These are phyloP conservation scores for Hirtodrosophila trivittata DNA, from an alignment of 2,888 invertebrate species.

Conservation along the genomic window DNA sequence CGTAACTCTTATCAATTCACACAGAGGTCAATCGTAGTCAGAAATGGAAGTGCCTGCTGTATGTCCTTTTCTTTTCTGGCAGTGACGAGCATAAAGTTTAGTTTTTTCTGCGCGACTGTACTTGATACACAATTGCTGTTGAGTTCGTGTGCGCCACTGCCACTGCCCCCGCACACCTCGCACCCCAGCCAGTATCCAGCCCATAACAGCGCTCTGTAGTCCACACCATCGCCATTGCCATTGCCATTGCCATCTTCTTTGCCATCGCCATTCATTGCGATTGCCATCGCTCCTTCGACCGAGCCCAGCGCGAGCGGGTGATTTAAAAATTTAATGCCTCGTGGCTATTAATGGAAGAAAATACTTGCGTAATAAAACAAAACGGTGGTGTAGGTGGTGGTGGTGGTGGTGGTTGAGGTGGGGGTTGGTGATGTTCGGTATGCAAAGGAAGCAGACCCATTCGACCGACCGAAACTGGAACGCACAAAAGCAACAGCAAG, in stretches of 20 bases:
- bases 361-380: conserved; percentile 79
- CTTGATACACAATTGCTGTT: conserved; percentile 51
- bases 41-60: too few species aligned
- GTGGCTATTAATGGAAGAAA: conserved; percentile 79
- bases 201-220: too few species aligned
- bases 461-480: conserved; percentile 20
- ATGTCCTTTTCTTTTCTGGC: conserved; percentile 11
- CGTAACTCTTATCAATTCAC: too few species aligned
- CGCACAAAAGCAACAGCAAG: conserved; percentile 31
- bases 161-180: too few species aligned
- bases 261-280: conserved; percentile 23
- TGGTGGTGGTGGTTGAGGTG: conserved; percentile 10
- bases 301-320: conserved; percentile 45
- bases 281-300: conserved; percentile 7
- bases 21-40: too few species aligned
- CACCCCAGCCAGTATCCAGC: too few species aligned
- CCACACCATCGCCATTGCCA: too few species aligned
- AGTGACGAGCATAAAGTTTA: conserved; percentile 29
- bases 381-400: conserved; percentile 39
- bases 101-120: conserved; percentile 68
- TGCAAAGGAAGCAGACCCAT: conserved; percentile 30
- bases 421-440: conserved; percentile 20
- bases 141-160: conserved; percentile 33
- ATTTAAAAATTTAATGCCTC: conserved; percentile 80
- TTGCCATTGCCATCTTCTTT: too few species aligned